phyloP scores from a whole-genome alignment of 2,888 invertebrate species.

The Neoscelio sp. region DNA sequence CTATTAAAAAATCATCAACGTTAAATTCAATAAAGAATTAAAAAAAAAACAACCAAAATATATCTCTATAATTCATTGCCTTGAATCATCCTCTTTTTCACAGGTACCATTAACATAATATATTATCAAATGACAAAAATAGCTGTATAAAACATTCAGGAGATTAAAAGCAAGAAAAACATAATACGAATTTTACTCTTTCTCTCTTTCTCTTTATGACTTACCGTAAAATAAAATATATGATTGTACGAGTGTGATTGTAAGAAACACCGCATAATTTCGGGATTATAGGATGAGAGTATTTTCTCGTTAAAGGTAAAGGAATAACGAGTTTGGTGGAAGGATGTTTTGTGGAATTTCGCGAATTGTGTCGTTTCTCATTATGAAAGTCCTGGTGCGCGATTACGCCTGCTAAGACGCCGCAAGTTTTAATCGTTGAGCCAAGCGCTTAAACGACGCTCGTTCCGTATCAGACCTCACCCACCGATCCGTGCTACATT shows the following conservation, averaged over 20 bases:
- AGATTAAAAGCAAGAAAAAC: constrained; percentile 5
- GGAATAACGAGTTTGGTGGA: constrained; percentile 26
- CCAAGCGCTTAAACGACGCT: constrained; percentile 69
- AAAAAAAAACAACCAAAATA: too few relatives aligned
- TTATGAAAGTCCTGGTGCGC: constrained; percentile 32
- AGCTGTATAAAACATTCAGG: too few relatives aligned
- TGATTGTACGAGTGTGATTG: constrained; percentile 28
- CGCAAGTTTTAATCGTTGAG: constrained; percentile 68
- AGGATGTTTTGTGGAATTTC: constrained; percentile 30
- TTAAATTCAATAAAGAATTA: too few relatives aligned
- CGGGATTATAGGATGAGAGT: constrained; percentile 42
- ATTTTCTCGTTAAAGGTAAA: constrained; percentile 42
- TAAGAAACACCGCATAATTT: constrained; percentile 43
- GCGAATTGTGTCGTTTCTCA: constrained; percentile 51
- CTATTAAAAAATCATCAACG: too few relatives aligned
- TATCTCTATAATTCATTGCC: too few relatives aligned
- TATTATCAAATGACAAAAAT: constrained; percentile 8
- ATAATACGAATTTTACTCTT: too few relatives aligned
- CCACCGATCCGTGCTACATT: constrained; percentile 75
- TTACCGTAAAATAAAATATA: constrained; percentile 31
- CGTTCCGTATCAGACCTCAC: constrained; percentile 72
- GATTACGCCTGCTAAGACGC: constrained; percentile 65
- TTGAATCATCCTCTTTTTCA: too few relatives aligned
- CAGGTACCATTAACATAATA: too few relatives aligned
- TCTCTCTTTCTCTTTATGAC: too few relatives aligned